Percentiles rank a stretch among this genome's conserved stretches.
Conservation (phyloP, 2,888 invertebrate genomes). For the Stomorhina lunata region DNA sequence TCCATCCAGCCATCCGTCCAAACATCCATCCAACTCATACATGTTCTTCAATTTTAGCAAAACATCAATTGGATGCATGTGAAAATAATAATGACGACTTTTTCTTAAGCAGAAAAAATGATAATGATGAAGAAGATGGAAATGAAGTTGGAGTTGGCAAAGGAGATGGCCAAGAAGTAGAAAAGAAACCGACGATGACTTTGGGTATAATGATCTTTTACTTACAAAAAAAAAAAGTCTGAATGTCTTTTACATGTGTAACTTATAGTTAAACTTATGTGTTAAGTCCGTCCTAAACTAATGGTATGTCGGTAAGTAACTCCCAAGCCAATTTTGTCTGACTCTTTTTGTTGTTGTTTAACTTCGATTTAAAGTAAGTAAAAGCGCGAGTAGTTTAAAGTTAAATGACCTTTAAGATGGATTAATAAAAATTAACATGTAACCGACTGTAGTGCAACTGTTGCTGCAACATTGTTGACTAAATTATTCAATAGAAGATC, state of each 20-base stretch:
- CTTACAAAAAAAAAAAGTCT: background rate
- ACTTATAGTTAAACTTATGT: background rate
- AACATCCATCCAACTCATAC: background rate
- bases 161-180: background rate
- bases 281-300: background rate
- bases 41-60: conserved; percentile 13
- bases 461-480: conserved; percentile 1
- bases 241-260: background rate
- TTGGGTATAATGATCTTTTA: conserved; percentile 19
- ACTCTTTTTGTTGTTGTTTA: conserved; percentile 15
- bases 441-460: conserved; percentile 14
- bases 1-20: background rate
- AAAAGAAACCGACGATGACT: conserved; percentile 19
- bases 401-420: conserved; percentile 50
- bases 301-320: background rate
- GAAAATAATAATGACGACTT: conserved; percentile 49
- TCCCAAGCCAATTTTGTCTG: conserved; percentile 17
- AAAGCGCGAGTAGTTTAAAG: conserved; percentile 20
- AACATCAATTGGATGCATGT: conserved; percentile 25
- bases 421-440: conserved; percentile 49
- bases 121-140: background rate
- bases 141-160: too few relatives aligned
- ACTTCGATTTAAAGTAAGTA: conserved; percentile 1
- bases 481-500: background rate
- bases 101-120: conserved; percentile 10